Evolutionary conservation across 2,797 vertebrate species (phyloP).

Genomic region (Tauraco hartlaubi): DNA sequence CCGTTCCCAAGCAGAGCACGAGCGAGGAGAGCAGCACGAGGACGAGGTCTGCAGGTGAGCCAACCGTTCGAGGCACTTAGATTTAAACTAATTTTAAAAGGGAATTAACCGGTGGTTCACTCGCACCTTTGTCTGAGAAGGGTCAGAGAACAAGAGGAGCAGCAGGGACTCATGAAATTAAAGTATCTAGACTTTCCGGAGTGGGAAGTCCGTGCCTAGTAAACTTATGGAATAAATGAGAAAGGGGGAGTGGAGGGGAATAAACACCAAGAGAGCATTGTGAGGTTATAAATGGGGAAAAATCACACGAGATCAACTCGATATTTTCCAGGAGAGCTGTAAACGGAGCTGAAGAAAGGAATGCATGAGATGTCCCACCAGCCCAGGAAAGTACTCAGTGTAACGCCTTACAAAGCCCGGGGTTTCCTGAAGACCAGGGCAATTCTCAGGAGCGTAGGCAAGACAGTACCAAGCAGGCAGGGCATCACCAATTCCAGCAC

Average conservation of each 20-base stretch:
- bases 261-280: neutral
- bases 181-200: neutral
- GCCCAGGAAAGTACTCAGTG: neutral
- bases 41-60: neutral
- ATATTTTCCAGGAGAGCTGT: neutral
- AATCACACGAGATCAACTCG: neutral
- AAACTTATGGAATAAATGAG: neutral
- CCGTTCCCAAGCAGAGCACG: neutral
- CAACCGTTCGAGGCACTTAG: neutral
- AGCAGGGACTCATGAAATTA: neutral
- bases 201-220: fast-evolving
- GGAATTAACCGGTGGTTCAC: neutral
- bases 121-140: neutral
- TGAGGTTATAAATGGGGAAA: neutral
- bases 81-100: neutral
- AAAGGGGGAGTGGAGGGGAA: neutral
- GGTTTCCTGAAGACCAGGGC: neutral
- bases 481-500: fast-evolving
- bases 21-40: neutral
- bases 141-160: neutral
- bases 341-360: neutral
- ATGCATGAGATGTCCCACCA: neutral
- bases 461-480: neutral
- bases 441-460: neutral
- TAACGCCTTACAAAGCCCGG: neutral